Percentiles rank a stretch among this genome's conserved stretches.
Evolutionary conservation across 1,140 invertebrate genomes (phyloP).

Genomic region (Caenorhabditis briggsae): DNA sequence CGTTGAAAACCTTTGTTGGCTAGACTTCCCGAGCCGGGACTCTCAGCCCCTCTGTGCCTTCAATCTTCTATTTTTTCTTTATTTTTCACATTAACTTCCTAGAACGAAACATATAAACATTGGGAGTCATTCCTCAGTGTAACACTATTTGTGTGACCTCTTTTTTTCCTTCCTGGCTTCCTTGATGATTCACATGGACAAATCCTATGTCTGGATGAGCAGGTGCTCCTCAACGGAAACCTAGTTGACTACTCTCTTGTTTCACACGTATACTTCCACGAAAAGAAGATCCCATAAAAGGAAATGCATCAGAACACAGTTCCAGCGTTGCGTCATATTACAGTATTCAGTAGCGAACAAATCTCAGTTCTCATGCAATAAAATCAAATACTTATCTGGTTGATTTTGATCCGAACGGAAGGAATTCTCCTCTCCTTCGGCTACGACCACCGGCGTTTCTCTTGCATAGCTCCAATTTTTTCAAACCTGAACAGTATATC

Average conservation of each 20-base stretch:
- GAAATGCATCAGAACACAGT: too few relatives aligned
- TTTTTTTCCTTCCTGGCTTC: neutral
- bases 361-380: neutral
- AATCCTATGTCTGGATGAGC: too few relatives aligned
- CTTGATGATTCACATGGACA: too few relatives aligned
- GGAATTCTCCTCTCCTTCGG: neutral
- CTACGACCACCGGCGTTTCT: neutral
- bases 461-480: too few relatives aligned
- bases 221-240: too few relatives aligned
- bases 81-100: slow-evolving; percentile 8
- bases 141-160: neutral
- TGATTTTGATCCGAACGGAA: too few relatives aligned
- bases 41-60: neutral
- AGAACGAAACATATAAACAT: slow-evolving; percentile 23
- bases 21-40: neutral
- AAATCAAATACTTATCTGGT: too few relatives aligned
- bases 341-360: neutral
- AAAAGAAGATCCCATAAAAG: too few relatives aligned
- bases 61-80: neutral
- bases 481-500: too few relatives aligned
- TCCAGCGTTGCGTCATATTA: neutral
- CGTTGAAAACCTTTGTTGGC: neutral
- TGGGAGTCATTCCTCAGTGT: neutral
- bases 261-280: too few relatives aligned
- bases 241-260: too few relatives aligned